Conservation (phyloP, 2,797 vertebrate genomes). For the Pterois miles region DNA sequence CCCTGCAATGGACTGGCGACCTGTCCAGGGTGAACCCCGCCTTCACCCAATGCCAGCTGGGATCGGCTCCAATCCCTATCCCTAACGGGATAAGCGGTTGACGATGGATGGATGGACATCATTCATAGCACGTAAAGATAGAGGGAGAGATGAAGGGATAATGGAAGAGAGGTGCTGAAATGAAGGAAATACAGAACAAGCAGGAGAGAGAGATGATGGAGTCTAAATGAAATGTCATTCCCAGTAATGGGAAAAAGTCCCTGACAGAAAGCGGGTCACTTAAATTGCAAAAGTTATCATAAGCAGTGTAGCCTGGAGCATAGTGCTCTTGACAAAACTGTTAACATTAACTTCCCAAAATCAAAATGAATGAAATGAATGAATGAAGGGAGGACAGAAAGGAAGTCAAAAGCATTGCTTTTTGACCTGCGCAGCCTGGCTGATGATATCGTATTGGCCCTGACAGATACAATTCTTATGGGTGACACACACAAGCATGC, state of each 20-base stretch:
- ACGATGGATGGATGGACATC: too few species aligned
- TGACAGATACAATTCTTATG: conserved; percentile 10
- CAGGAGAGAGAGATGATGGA: conserved; percentile 68
- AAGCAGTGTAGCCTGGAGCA: conserved; percentile 77
- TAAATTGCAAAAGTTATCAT: conserved; percentile 84
- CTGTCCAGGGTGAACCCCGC: too few species aligned
- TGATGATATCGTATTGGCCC: conserved; percentile 28
- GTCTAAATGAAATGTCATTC: conserved; percentile 85
- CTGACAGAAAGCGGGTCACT: conserved; percentile 81
- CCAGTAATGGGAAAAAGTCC: conserved; percentile 81
- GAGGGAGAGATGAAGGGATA: background rate
- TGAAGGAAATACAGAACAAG: background rate
- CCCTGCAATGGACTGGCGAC: too few species aligned
- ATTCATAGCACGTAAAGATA: background rate
- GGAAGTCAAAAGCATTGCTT: conserved; percentile 41
- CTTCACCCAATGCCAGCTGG: too few species aligned
- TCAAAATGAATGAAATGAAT: conserved; percentile 65
- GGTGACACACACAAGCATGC: background rate
- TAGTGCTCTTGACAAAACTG: conserved; percentile 76
- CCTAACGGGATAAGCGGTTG: too few species aligned
- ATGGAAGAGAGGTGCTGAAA: background rate
- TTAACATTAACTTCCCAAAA: conserved; percentile 76
- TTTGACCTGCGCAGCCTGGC: conserved; percentile 18
- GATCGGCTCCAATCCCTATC: too few species aligned
- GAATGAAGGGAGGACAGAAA: conserved; percentile 28